phyloP scores from a whole-genome alignment of 2,888 invertebrate genomes.

The Chrysodeixis includens region DNA sequence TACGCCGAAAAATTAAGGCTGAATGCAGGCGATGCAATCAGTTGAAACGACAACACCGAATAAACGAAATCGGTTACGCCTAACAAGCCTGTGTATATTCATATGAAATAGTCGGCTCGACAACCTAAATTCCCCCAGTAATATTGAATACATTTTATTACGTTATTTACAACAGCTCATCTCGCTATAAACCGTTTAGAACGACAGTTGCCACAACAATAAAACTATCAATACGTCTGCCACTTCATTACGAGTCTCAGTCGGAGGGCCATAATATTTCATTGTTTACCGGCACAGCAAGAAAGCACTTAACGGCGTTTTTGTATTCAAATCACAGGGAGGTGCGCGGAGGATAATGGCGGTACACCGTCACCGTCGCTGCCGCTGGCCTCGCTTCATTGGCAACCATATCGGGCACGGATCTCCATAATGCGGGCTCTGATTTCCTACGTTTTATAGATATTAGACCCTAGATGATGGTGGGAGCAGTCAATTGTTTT shows the following conservation, averaged over 20 bases:
- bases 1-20: too few relatives aligned
- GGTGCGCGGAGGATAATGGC: slow-evolving; percentile 77
- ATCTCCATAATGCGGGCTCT: slow-evolving; percentile 41
- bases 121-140: not conserved
- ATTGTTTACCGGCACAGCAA: slow-evolving; percentile 70
- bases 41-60: not conserved
- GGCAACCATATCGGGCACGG: slow-evolving; percentile 40
- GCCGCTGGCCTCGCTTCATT: slow-evolving; percentile 55
- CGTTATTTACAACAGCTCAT: slow-evolving; percentile 13
- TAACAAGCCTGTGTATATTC: not conserved
- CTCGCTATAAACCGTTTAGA: slow-evolving; percentile 31
- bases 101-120: not conserved
- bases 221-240: slow-evolving; percentile 52
- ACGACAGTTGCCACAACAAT: slow-evolving; percentile 43
- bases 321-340: slow-evolving; percentile 84
- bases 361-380: slow-evolving; percentile 4
- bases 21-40: not conserved
- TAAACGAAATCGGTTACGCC: not conserved
- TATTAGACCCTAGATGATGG: not conserved
- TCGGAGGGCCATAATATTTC: slow-evolving; percentile 54
- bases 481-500: not conserved
- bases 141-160: slow-evolving; percentile 13
- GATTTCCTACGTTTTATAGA: slow-evolving; percentile 22
- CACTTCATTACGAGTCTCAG: slow-evolving; percentile 52
- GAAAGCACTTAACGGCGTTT: slow-evolving; percentile 77